These are phyloP conservation scores for Archegozetes longisetosus DNA, from an alignment of 1,140 invertebrate species.

Conservation along the genomic window DNA sequence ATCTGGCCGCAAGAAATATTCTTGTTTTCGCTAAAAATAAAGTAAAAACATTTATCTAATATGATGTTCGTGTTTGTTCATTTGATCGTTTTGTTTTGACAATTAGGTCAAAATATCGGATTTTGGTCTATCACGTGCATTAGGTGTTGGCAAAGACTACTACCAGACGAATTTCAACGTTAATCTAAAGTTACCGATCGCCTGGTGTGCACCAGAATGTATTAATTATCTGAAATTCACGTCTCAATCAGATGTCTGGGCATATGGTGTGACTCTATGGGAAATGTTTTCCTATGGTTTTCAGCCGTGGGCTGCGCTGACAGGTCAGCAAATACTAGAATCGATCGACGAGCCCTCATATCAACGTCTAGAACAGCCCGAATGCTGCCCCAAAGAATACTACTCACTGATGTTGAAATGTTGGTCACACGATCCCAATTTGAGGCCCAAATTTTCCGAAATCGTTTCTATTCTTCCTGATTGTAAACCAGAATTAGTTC, in stretches of 20 bases:
- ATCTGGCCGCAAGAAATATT: conserved; percentile 60
- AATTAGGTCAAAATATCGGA: conserved; percentile 63
- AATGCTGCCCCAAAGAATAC: conserved; percentile 85
- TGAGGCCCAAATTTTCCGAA: conserved; percentile 77
- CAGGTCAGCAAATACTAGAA: conserved; percentile 83
- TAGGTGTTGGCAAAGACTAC: conserved; percentile 97
- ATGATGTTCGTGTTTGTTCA: conserved; percentile 82
- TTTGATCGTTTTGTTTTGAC: too few species aligned
- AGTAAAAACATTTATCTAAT: conserved; percentile 34
- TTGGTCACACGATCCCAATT: conserved; percentile 50
- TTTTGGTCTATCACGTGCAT: conserved; percentile 75
- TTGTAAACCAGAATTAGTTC: conserved; percentile 65
- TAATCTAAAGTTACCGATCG: conserved; percentile 90
- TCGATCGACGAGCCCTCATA: conserved; percentile 79
- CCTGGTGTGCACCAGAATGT: conserved; percentile 97
- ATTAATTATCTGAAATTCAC: conserved; percentile 92
- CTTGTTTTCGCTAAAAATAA: conserved; percentile 56
- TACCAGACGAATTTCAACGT: conserved; percentile 98
- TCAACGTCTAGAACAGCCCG: conserved; percentile 72
- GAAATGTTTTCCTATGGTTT: conserved; percentile 98
- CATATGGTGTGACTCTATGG: conserved; percentile 94
- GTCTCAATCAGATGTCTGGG: conserved; percentile 91
- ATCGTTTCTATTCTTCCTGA: conserved; percentile 42
- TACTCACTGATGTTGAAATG: conserved; percentile 76
- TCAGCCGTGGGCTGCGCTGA: conserved; percentile 89